Evolutionary conservation across 1,140 invertebrate genomes (phyloP), one percentile per base, ranked within the genome.

Genomic region (Aphis craccivora): DNA sequence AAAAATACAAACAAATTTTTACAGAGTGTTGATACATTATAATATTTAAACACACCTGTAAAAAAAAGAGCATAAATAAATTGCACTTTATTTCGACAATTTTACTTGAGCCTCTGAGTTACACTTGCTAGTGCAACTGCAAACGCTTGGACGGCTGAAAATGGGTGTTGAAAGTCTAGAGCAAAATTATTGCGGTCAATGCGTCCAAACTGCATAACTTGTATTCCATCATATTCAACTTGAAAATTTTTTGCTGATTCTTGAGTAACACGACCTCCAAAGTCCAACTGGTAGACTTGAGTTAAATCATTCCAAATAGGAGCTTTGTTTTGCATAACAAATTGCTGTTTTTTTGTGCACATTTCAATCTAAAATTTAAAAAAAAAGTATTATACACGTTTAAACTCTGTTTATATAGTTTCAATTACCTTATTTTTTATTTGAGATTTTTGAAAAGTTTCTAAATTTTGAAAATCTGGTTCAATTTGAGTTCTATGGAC

Each of bases 211-310:
- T 99, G 99, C 98, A 99, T 99, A 23, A 99, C 99, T 97, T 99
- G 99, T 96, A 98, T 99, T 76, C 98, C 98, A 94, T 98, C 97
- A 95, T 99, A 99, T 95, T 99, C 99, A 92, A 99, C 99, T 96
- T 99, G 99, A 95, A 99, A 99, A 96, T 99, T 99, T 95, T 99
- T 99, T 3, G 99, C 99, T 9, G 99, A 99, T 95, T 99, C 99
- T 95, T 99, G 99, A 1, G 99, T 99, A 43, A 99, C 99, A 94
- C 99, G 96, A 25, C 99, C 99, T n/a, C 99, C 99, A 96, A 99
- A 99, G 96, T 99, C 99, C 35, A 99, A 96, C 95, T 99, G 99
- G 96, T 99, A 99, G 14, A 99, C 99, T 95, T 99, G 99, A 95
- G 98, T 99, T 95, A 98, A 98, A 95, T 99, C 99, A 95, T 99